phyloP scores from a whole-genome alignment of 2,113 vertebrate species.

The Eurystomus gularis region DNA sequence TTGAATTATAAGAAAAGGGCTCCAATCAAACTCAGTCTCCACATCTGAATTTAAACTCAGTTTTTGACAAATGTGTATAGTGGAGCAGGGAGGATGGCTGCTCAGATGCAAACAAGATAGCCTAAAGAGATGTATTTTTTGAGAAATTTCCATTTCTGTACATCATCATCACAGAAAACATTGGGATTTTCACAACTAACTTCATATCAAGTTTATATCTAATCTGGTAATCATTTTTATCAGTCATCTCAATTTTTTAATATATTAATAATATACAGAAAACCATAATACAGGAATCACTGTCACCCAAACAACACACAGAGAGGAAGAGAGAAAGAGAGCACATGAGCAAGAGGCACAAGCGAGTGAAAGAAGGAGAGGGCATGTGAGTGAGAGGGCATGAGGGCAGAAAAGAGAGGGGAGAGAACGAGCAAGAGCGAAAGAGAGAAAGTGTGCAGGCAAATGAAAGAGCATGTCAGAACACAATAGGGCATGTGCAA shows the following conservation, averaged over 20 bases:
- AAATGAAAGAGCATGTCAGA: neutral
- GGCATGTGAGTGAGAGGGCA: accelerated
- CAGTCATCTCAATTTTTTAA: neutral
- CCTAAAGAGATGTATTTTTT: neutral
- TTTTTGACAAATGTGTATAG: neutral
- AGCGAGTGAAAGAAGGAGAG: accelerated
- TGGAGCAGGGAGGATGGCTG: neutral
- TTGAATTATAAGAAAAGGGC: neutral
- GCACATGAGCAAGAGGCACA: neutral
- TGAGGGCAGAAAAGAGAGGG: neutral
- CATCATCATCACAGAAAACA: neutral
- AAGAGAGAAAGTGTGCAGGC: neutral
- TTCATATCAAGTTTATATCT: neutral
- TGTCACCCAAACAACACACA: neutral
- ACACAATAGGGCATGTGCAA: neutral
- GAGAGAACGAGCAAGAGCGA: neutral
- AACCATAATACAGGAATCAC: neutral
- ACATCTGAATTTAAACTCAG: neutral
- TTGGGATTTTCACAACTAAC: neutral
- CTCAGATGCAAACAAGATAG: neutral
- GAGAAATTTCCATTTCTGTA: neutral
- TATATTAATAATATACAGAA: neutral
- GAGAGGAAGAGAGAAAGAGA: neutral
- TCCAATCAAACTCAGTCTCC: neutral
- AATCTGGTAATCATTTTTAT: neutral